Base-by-base conservation (phyloP, 1,140 invertebrate species). In the Aphaenogaster ashmeadi region DNA sequence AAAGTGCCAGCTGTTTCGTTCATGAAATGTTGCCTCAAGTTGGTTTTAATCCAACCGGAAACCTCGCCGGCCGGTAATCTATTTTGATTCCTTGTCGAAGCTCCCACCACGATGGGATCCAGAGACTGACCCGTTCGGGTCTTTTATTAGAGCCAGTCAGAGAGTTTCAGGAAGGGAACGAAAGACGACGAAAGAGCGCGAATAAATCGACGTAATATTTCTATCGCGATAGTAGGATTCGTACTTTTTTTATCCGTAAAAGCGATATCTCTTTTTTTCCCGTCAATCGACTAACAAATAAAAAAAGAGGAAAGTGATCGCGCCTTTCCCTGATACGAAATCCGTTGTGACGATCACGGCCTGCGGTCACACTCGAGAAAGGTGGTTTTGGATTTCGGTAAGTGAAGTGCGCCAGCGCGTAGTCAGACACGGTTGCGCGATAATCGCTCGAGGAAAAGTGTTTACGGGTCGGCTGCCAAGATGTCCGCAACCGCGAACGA, bases 81-180 rank as follows among this genome's bases (percentile, higher is more conserved):
- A 93, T 93, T 93, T 93, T 93, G 89, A 93, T 80, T 93, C 81
- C 88, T 89, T 88, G 89, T 91, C 91, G 89, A 92, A 92, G 90
- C 92, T 93, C 92, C 92, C 92, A 93, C 93, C 92, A 93, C 92
- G 90, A 80, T 87, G 54, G 66, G 50, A 88, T 91, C 93, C 91
- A 91, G 72, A 74, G 58, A 54, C 78, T 83, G 81, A 86, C 66
- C 87, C 81, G 91, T 93, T 91, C 88, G 66, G 87, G 80, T 91
- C 93, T 94, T 94, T 94, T 94, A 94, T 95, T 94, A 94, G 93
- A 94, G 93, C 87, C 94, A 94, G 93, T 94, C 92, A 94, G 89
- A 84, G 80, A 84, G 80, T 84, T 75, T 94, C 91, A 81, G 92
- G 90, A 91, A 87, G 91, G 90, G 89, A 90, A 94, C 93, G 92